A percentile compares a stretch with the other conserved stretches of the same genome.
Evolutionary conservation across 1,140 invertebrate genomes (phyloP).

Genomic region (Mesaphorura yosii): DNA sequence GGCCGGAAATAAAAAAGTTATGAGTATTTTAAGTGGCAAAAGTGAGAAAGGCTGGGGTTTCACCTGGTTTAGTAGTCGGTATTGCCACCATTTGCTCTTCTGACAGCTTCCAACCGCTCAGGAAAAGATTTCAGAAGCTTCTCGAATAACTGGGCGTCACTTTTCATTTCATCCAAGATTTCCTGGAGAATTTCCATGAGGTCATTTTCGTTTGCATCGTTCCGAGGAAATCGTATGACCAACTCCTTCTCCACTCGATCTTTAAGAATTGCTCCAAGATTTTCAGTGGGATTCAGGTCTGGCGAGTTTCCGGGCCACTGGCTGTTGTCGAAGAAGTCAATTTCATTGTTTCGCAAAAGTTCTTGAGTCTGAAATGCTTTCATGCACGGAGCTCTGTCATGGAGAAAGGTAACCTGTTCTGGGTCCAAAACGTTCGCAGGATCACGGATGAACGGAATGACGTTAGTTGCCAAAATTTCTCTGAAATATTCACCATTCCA

Average conservation of each 20-base stretch:
- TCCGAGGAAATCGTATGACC: neutral
- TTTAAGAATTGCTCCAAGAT: neutral
- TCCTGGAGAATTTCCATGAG: neutral
- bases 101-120: neutral
- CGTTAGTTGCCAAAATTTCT: neutral
- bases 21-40: no score
- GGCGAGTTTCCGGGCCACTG: slow-evolving; percentile 2
- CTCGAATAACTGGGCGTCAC: neutral
- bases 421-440: neutral
- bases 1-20: no score
- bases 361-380: neutral
- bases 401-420: slow-evolving; percentile 1
- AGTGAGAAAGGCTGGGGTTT: no score
- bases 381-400: slow-evolving; percentile 7
- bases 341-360: neutral
- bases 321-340: neutral
- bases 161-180: neutral
- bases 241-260: neutral
- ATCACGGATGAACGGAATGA: neutral
- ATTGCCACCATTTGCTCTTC: neutral
- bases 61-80: slow-evolving; percentile 3
- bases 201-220: neutral
- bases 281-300: neutral
- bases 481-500: neutral
- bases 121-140: neutral